Evolutionary conservation across 2,888 invertebrate species (phyloP).

Genomic region (Acronicta alni): DNA sequence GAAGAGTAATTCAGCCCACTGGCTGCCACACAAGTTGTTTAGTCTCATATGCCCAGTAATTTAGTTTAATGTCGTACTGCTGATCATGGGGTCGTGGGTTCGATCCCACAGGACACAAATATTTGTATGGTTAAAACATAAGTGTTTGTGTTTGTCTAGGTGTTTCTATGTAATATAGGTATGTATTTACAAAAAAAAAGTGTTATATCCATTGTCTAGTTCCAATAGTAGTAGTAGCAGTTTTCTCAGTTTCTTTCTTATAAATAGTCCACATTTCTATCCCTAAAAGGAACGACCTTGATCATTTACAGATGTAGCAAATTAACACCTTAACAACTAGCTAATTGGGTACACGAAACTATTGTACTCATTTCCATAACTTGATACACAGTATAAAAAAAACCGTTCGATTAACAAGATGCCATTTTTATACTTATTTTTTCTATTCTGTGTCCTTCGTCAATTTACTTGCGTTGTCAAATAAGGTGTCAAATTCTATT

Average conservation of each 20-base stretch:
- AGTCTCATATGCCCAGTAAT: no score
- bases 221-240: no score
- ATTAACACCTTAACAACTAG: slow-evolving; percentile 26
- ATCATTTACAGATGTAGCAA: slow-evolving; percentile 23
- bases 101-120: no score
- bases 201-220: no score
- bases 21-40: no score
- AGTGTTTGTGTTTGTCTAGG: no score
- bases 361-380: slow-evolving; percentile 32
- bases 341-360: slow-evolving; percentile 28
- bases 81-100: no score
- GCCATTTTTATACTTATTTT: background rate
- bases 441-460: background rate
- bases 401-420: slow-evolving; percentile 3
- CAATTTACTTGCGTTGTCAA: slow-evolving; percentile 9
- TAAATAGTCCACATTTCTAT: slow-evolving; percentile 20
- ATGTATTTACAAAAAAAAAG: no score
- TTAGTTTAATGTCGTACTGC: no score
- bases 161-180: no score
- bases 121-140: no score
- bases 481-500: slow-evolving; percentile 17
- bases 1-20: no score
- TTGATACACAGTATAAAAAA: slow-evolving; percentile 2
- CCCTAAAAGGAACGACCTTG: slow-evolving; percentile 21
- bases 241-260: slow-evolving; percentile 12